Conservation (phyloP, 2,888 invertebrate genomes). For the Hofmannophila pseudospretella region DNA sequence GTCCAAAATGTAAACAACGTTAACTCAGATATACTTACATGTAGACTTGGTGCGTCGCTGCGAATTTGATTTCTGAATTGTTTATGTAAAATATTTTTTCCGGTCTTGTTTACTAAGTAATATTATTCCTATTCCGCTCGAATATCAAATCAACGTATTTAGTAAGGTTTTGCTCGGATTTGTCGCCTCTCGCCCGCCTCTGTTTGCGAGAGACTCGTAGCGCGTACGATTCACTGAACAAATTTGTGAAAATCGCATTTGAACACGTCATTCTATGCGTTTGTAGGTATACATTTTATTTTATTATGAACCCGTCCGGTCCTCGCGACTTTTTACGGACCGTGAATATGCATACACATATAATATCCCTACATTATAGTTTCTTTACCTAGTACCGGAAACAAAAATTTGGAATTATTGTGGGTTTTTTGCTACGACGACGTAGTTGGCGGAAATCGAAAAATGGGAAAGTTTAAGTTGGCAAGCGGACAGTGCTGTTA, state of each 20-base stretch:
- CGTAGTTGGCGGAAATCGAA: conserved; percentile 12
- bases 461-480: conserved; percentile 21
- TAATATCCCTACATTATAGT: too few species aligned
- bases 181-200: conserved; percentile 19
- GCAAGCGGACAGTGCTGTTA: conserved; percentile 20
- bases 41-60: too few species aligned
- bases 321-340: conserved; percentile 31
- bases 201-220: conserved; percentile 34
- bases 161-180: conserved; percentile 7
- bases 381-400: conserved; percentile 26
- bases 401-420: conserved; percentile 23
- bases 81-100: too few species aligned
- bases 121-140: neutral
- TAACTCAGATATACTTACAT: too few species aligned
- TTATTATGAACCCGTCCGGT: conserved; percentile 31
- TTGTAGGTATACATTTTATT: conserved; percentile 37
- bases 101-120: neutral
- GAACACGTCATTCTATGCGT: conserved; percentile 36
- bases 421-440: conserved; percentile 11
- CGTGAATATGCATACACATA: conserved; percentile 24
- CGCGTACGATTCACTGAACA: conserved; percentile 46
- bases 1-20: too few species aligned
- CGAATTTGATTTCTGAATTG: too few species aligned
- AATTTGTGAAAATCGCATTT: conserved; percentile 47
- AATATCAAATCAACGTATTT: conserved; percentile 9